Conservation (phyloP, 53 echinoderm and acorn worm genomes). For the Henricia sp. region DNA sequence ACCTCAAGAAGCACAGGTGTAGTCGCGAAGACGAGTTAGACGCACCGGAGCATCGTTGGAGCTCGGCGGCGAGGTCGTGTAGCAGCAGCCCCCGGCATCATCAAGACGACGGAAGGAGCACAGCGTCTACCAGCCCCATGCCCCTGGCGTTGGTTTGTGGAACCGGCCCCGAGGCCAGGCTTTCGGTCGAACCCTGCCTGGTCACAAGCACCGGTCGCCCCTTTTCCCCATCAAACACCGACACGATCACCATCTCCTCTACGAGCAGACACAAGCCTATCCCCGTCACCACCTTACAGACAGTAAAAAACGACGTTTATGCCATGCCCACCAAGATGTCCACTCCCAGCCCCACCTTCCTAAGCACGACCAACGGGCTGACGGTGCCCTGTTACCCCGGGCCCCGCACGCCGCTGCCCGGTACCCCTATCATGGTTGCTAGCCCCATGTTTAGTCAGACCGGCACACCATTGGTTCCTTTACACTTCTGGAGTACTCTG, state of each 20-base stretch:
- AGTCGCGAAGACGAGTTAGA: neutral
- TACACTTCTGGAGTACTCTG: slow-evolving; percentile 98
- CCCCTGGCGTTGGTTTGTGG: neutral
- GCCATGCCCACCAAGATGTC: slow-evolving; percentile 53
- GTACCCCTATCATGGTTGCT: slow-evolving; percentile 93
- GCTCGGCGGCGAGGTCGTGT: neutral
- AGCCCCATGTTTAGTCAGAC: slow-evolving; percentile 84
- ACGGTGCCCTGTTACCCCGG: slow-evolving; percentile 60
- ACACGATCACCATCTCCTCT: slow-evolving; percentile 62
- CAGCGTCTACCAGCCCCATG: slow-evolving; percentile 3
- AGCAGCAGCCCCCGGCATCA: neutral
- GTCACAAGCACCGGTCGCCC: slow-evolving; percentile 90
- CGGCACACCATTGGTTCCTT: slow-evolving; percentile 82
- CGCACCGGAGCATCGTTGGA: slow-evolving; percentile 15
- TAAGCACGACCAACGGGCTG: slow-evolving; percentile 66
- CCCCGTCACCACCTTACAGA: slow-evolving; percentile 70
- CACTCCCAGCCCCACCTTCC: slow-evolving; percentile 82
- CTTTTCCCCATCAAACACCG: slow-evolving; percentile 57
- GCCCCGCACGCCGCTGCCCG: slow-evolving; percentile 77
- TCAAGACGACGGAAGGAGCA: neutral
- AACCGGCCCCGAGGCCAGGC: slow-evolving; percentile 77
- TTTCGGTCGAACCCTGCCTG: slow-evolving; percentile 83
- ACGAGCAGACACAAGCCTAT: slow-evolving; percentile 74
- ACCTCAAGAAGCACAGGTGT: slow-evolving; percentile 23
- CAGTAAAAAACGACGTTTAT: slow-evolving; percentile 56